A percentile compares a stretch with the other conserved stretches of the same genome.
phyloP scores from a whole-genome alignment of 2,113 vertebrate species.

The Chinchilla lanigera region DNA sequence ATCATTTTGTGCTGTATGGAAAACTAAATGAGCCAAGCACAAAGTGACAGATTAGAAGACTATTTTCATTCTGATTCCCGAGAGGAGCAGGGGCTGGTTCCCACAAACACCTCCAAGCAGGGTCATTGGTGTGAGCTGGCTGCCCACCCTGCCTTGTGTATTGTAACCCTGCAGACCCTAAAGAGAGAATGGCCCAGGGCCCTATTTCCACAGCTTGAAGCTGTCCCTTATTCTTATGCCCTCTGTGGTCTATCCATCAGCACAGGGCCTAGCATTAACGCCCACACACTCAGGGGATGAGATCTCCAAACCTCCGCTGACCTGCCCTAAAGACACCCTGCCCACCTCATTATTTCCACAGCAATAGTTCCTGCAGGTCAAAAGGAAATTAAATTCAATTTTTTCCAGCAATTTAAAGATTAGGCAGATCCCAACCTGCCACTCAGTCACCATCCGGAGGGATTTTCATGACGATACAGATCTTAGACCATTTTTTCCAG shows the following conservation, averaged over 20 bases:
- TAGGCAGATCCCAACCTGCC: neutral
- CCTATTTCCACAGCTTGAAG: neutral
- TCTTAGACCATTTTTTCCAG: neutral
- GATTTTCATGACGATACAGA: neutral
- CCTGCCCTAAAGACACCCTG: neutral
- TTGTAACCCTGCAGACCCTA: neutral
- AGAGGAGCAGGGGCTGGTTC: neutral
- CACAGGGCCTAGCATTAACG: neutral
- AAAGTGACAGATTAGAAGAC: neutral
- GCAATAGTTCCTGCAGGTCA: neutral
- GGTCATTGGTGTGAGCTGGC: neutral
- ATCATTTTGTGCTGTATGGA: neutral
- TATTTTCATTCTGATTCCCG: neutral
- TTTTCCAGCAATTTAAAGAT: neutral
- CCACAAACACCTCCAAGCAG: neutral
- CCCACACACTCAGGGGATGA: neutral
- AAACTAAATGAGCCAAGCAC: neutral
- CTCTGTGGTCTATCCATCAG: neutral
- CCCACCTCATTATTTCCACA: neutral
- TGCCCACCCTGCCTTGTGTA: no score
- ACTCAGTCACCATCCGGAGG: neutral
- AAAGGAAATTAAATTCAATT: neutral
- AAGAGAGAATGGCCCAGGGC: neutral
- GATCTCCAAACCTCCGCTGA: neutral
- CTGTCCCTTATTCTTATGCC: neutral